Conservation (phyloP, 2,888 invertebrate species). For the Megastigmus dorsalis region DNA sequence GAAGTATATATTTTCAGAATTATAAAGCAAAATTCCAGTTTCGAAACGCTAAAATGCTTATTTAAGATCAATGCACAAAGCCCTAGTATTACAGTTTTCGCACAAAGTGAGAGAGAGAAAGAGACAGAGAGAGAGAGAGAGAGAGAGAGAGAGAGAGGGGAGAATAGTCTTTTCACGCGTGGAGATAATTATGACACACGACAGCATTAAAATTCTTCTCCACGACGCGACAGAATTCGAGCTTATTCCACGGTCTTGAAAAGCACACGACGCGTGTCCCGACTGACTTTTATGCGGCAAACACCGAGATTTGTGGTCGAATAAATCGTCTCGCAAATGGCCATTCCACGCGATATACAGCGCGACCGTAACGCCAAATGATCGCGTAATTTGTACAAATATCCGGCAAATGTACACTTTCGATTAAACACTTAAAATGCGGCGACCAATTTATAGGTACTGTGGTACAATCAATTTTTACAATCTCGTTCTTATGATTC, state of each 20-base stretch:
- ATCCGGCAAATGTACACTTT: not conserved
- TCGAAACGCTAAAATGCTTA: too few relatives aligned
- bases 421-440: too few relatives aligned
- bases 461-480: too few relatives aligned
- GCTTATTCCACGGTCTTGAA: constrained; percentile 1
- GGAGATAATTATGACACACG: constrained; percentile 1
- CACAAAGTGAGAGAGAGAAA: not conserved
- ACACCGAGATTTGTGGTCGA: constrained; percentile 8
- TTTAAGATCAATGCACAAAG: too few relatives aligned
- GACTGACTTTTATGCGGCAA: constrained; percentile 30
- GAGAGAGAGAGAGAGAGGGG: not conserved
- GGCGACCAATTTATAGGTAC: too few relatives aligned
- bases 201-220: constrained; percentile 9
- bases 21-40: too few relatives aligned
- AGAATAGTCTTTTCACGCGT: constrained; percentile 4
- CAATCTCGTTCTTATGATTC: too few relatives aligned
- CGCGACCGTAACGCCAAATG: constrained; percentile 2
- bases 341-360: not conserved
- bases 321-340: constrained; percentile 24
- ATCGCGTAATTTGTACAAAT: constrained; percentile 16
- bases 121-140: not conserved
- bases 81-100: not conserved
- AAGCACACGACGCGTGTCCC: constrained; percentile 7
- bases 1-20: too few relatives aligned
- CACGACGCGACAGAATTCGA: not conserved